Base-by-base conservation (phyloP, 2,113 vertebrate genomes). In the Pampusana beccarii region DNA sequence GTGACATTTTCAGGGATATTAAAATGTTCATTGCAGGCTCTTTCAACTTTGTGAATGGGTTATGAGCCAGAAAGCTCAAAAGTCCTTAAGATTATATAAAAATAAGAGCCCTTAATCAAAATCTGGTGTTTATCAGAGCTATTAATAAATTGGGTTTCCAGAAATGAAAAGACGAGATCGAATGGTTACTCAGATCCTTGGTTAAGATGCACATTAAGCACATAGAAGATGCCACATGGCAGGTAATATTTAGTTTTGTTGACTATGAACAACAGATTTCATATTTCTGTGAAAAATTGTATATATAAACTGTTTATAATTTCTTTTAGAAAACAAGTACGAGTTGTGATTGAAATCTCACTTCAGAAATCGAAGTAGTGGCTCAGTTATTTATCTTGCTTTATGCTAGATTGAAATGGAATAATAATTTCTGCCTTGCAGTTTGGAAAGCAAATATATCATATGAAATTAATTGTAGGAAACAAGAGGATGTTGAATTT, bases 41-140 rank as follows among this genome's bases (percentile, higher is more conserved):
- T 94, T 96, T 91, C 86, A 83, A 93, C 80, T 58, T 90, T 42
- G 16, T 67, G 73, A 85, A 75, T 62, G 57, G 31, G 17, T 92
- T 91, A 73, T 51, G 36, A 42, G 42, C 44, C 69, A 61, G 77
- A 51, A 92, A 90, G 20, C 31, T 79, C 61, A 21, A 21, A 84
- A 78, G 17, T 78, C 64, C 58, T 74, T 83, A 79, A 71, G 58
- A 69, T 73, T 64, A 67, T 23, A 28, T 69, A 31, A 80, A 95
- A 74, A 93, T 57, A 65, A 85, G 75, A 74, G n/a, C 21, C 15
- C 13, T 73, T 88, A 53, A 31, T 56, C 7, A 24, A 81, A 81
- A 23, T 36, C n/a, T 36, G 20, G 0, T 62, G 44, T 80, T 95
- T 83, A 80, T n/a, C 28, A 79, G 58, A 88, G 42, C 44, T 46